A percentile compares a stretch with the other conserved stretches of the same genome.
phyloP scores from a whole-genome alignment of 1,140 invertebrate species.

The Hyposmocoma kahamanoa region DNA sequence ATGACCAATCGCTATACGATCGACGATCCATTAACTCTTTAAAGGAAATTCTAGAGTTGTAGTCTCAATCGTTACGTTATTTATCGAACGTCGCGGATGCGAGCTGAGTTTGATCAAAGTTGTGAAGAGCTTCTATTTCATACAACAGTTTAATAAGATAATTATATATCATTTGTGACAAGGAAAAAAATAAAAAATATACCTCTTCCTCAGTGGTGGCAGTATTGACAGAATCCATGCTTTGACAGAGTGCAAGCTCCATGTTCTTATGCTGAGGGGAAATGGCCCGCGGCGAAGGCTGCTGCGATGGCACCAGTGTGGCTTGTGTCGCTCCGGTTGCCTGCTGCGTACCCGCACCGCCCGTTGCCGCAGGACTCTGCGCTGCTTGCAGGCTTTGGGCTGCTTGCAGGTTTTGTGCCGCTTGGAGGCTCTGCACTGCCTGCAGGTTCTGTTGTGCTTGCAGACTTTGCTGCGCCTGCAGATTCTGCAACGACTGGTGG shows the following conservation, averaged over 20 bases:
- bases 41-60: slow-evolving; percentile 18
- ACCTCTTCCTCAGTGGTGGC: slow-evolving; percentile 94
- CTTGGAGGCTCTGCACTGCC: slow-evolving; percentile 46
- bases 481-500: slow-evolving; percentile 59
- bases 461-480: slow-evolving; percentile 52
- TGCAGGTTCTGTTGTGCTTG: slow-evolving; percentile 49
- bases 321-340: slow-evolving; percentile 44
- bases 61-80: slow-evolving; percentile 21
- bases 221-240: slow-evolving; percentile 94
- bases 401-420: slow-evolving; percentile 29
- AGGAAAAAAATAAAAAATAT: slow-evolving; percentile 20
- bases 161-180: too few species aligned
- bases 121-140: too few species aligned
- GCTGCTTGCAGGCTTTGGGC: slow-evolving; percentile 39
- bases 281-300: slow-evolving; percentile 49
- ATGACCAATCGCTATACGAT: slow-evolving; percentile 53
- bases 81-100: too few species aligned
- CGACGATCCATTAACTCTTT: slow-evolving; percentile 39
- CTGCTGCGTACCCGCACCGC: slow-evolving; percentile 39
- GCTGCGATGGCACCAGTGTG: slow-evolving; percentile 57
- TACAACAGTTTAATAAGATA: too few species aligned
- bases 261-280: slow-evolving; percentile 65
- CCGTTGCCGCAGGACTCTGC: slow-evolving; percentile 39
- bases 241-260: slow-evolving; percentile 80
- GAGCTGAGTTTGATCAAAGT: too few species aligned